Conservation (phyloP, 2,888 invertebrate genomes). For the Diplazon laetatorius region DNA sequence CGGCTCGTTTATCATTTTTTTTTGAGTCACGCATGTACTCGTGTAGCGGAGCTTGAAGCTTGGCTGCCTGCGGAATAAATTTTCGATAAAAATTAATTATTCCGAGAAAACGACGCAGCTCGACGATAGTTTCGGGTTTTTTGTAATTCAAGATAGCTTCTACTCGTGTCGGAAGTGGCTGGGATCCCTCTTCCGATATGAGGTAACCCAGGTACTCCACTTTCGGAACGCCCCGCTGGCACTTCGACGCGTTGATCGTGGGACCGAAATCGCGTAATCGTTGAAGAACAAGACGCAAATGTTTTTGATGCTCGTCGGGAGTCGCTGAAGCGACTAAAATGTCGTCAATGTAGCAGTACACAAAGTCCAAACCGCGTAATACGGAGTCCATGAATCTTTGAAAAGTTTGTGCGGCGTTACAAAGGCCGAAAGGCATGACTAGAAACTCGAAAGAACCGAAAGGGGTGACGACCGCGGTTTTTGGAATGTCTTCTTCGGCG, state of each 20-base stretch:
- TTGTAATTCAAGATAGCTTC: slow-evolving; percentile 66
- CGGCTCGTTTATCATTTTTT: slow-evolving; percentile 52
- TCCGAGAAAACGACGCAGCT: slow-evolving; percentile 24
- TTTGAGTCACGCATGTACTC: slow-evolving; percentile 32
- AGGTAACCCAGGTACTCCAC: slow-evolving; percentile 72
- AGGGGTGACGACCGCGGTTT: slow-evolving; percentile 72
- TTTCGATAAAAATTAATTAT: slow-evolving; percentile 44
- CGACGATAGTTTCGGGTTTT: background rate
- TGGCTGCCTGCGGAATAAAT: slow-evolving; percentile 11
- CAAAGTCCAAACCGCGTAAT: slow-evolving; percentile 56
- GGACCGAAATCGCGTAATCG: background rate
- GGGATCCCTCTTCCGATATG: slow-evolving; percentile 70
- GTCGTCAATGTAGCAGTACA: slow-evolving; percentile 65
- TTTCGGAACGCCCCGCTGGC: slow-evolving; percentile 66
- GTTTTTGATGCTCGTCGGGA: background rate
- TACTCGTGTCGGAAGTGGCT: slow-evolving; percentile 75
- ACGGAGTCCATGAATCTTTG: slow-evolving; percentile 69
- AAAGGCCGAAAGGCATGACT: slow-evolving; percentile 63
- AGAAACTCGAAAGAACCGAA: slow-evolving; percentile 68
- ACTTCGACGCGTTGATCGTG: slow-evolving; percentile 60
- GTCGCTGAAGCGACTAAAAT: slow-evolving; percentile 54
- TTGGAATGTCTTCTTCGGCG: slow-evolving; percentile 66
- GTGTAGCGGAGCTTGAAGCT: slow-evolving; percentile 31
- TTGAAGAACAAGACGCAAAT: background rate
- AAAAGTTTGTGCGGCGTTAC: slow-evolving; percentile 67